A percentile compares a stretch with the other conserved stretches of the same genome.
phyloP scores from a whole-genome alignment of 2,888 invertebrate genomes.

The Dastarcus helophoroides region DNA sequence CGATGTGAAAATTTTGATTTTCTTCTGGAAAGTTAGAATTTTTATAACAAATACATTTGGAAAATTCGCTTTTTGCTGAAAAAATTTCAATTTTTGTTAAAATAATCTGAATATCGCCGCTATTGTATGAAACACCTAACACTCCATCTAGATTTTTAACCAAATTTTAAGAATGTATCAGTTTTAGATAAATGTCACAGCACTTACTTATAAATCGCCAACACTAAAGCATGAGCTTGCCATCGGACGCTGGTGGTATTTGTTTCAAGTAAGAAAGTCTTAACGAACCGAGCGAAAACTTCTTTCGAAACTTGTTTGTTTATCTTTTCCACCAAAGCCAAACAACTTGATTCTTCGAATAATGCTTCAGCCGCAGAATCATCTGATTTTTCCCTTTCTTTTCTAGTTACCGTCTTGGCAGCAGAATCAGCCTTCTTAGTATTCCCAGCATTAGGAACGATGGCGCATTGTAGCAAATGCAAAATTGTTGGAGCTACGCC shows the following conservation, averaged over 20 bases:
- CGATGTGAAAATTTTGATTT: no score
- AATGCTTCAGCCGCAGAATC: constrained; percentile 53
- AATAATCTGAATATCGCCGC: no score
- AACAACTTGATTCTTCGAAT: constrained; percentile 56
- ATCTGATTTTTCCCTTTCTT: constrained; percentile 55
- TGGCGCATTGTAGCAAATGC: constrained; percentile 79
- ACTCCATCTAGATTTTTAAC: no score
- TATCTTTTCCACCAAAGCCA: constrained; percentile 56
- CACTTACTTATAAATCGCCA: constrained; percentile 69
- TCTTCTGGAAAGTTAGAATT: no score
- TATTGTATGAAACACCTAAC: no score
- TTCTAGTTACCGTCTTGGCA: constrained; percentile 29
- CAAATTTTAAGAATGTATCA: no score
- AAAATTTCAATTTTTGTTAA: no score
- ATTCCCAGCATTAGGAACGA: constrained; percentile 49
- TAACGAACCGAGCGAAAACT: constrained; percentile 63
- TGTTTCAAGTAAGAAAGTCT: constrained; percentile 85
- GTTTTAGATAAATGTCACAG: no score
- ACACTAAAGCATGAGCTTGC: constrained; percentile 84
- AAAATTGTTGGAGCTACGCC: constrained; percentile 82
- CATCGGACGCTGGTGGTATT: constrained; percentile 87
- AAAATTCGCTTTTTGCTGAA: no score
- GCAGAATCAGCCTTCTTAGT: constrained; percentile 17
- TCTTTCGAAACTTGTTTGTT: constrained; percentile 53
- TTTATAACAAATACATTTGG: no score